Conservation (phyloP, 1,140 invertebrate species). For the Andrena cerasifolii region DNA sequence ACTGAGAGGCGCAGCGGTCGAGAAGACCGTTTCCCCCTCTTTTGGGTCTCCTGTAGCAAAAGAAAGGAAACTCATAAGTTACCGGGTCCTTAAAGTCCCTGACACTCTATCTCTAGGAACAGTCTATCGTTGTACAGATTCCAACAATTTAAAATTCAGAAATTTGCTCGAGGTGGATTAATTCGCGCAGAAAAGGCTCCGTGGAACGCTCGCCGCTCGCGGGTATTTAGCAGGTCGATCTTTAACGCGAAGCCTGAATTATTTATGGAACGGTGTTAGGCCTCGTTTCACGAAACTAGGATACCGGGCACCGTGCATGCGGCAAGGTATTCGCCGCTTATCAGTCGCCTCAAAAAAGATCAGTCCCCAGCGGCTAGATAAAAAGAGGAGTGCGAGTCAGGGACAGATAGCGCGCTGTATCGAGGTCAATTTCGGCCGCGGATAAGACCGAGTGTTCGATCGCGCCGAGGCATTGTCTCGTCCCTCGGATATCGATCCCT, state of each 20-base stretch:
- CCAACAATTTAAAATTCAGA: too few relatives aligned
- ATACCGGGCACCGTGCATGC: neutral
- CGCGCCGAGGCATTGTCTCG: neutral
- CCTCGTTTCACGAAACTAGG: neutral
- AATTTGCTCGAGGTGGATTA: too few relatives aligned
- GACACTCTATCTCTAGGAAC: too few relatives aligned
- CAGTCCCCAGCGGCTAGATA: neutral
- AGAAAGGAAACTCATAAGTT: too few relatives aligned
- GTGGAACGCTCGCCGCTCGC: neutral
- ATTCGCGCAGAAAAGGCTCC: too few relatives aligned
- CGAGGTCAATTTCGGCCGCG: neutral
- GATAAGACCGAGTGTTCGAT: neutral
- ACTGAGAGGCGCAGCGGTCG: too few relatives aligned
- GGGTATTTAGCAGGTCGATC: neutral
- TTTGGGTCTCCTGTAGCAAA: too few relatives aligned
- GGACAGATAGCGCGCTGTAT: conserved; percentile 11
- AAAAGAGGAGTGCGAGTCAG: neutral
- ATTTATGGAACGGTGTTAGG: neutral
- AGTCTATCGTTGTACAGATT: too few relatives aligned
- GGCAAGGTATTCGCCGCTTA: conserved; percentile 6
- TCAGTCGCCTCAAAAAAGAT: conserved; percentile 12
- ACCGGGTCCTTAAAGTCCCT: too few relatives aligned
- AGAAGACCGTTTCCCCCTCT: too few relatives aligned
- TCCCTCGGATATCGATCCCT: neutral
- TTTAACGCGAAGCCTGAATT: conserved; percentile 12